A percentile compares a stretch with the other conserved stretches of the same genome.
These are phyloP conservation scores for Pluvianellus socialis DNA, from an alignment of 2,113 vertebrate species.

Conservation along the genomic window DNA sequence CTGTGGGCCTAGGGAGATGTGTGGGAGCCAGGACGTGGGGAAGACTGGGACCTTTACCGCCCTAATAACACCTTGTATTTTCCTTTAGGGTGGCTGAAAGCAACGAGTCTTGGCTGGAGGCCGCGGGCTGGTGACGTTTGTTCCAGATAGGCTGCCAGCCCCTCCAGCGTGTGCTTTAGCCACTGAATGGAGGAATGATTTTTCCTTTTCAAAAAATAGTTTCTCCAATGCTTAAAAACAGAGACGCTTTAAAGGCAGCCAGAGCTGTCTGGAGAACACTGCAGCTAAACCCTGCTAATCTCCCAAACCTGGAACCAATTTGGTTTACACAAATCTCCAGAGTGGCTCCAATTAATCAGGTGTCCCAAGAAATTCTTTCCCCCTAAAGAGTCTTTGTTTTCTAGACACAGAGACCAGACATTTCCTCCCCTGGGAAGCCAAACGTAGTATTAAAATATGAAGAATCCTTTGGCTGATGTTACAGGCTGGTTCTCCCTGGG, in stretches of 20 bases:
- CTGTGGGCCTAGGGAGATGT: not conserved
- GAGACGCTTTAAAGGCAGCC: not conserved
- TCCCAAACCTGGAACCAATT: conserved; percentile 38
- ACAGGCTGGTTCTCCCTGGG: not conserved
- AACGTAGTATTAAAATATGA: not conserved
- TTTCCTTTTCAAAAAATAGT: not conserved
- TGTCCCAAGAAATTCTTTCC: conserved; percentile 19
- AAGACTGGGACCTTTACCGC: not conserved
- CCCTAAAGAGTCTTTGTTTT: not conserved
- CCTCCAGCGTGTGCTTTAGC: not conserved
- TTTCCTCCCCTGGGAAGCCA: not conserved
- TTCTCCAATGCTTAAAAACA: not conserved
- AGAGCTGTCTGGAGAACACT: not conserved
- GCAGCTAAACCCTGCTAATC: not conserved
- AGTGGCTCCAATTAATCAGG: conserved; percentile 20
- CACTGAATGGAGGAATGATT: not conserved
- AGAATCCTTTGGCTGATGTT: not conserved
- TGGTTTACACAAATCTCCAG: not conserved
- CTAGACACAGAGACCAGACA: not conserved
- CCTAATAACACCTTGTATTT: not conserved
- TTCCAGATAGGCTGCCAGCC: not conserved
- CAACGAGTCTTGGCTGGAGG: not conserved
- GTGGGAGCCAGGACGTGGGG: not conserved
- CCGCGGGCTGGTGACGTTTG: not conserved
- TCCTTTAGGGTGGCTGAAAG: not conserved